Percentiles rank a stretch among this genome's conserved stretches.
Conservation (phyloP, 2,797 vertebrate species). For the Chelon auratus region DNA sequence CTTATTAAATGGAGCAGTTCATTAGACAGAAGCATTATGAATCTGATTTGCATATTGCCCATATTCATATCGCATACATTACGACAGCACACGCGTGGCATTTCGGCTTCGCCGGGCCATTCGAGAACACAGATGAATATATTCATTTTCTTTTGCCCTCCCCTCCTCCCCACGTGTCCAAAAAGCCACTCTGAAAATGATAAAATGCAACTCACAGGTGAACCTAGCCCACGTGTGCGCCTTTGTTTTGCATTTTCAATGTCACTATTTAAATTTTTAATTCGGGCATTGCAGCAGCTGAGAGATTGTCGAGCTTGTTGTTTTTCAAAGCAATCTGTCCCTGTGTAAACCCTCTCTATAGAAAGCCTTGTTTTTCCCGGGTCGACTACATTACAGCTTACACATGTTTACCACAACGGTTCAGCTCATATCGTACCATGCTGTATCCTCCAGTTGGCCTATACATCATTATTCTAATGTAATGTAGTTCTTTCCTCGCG, state of each 20-base stretch:
- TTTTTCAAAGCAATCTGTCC: slow-evolving; percentile 45
- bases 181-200: slow-evolving; percentile 58
- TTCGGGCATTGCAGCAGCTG: slow-evolving; percentile 25
- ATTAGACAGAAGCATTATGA: slow-evolving; percentile 75
- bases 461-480: slow-evolving; percentile 67
- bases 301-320: slow-evolving; percentile 39
- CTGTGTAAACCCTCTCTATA: slow-evolving; percentile 16
- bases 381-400: slow-evolving; percentile 12
- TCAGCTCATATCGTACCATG: slow-evolving; percentile 30
- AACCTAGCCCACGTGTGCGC: slow-evolving; percentile 44
- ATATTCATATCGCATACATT: slow-evolving; percentile 80
- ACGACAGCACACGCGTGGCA: slow-evolving; percentile 74
- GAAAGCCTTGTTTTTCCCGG: slow-evolving; percentile 35
- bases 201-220: slow-evolving; percentile 65
- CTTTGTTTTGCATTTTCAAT: slow-evolving; percentile 63
- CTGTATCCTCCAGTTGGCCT: slow-evolving; percentile 49
- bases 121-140: slow-evolving; percentile 69
- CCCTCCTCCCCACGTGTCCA: slow-evolving; percentile 16
- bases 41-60: slow-evolving; percentile 78
- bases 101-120: slow-evolving; percentile 66
- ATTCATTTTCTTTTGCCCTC: slow-evolving; percentile 55
- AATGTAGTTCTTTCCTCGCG: slow-evolving; percentile 54
- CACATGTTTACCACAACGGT: slow-evolving; percentile 38
- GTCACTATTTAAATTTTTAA: slow-evolving; percentile 56
- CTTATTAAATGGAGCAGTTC: slow-evolving; percentile 77